Evolutionary conservation across 1,140 invertebrate genomes (phyloP).

Genomic region (Sipha flava): DNA sequence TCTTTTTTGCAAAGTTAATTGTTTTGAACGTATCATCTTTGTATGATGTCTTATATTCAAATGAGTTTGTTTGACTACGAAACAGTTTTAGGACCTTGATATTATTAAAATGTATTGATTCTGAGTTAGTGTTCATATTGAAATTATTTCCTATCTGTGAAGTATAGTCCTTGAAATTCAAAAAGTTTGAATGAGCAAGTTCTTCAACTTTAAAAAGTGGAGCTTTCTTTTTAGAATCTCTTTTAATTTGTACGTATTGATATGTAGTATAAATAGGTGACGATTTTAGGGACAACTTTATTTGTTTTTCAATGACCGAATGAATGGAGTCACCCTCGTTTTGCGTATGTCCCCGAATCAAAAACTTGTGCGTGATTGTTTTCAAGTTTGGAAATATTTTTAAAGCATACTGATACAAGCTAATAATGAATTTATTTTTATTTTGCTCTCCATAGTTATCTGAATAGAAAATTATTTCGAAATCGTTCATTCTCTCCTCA

Average conservation of each 20-base stretch:
- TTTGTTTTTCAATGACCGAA: conserved; percentile 40
- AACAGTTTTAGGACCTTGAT: too few species aligned
- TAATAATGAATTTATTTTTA: background rate
- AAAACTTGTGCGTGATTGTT: conserved; percentile 44
- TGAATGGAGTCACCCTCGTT: conserved; percentile 45
- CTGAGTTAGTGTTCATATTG: conserved; percentile 6
- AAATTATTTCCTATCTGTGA: conserved; percentile 1
- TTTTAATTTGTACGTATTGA: too few species aligned
- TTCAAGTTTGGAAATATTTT: conserved; percentile 24
- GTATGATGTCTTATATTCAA: too few species aligned
- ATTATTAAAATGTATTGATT: too few species aligned
- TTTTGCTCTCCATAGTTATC: too few species aligned
- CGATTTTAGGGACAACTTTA: conserved; percentile 40
- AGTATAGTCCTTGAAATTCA: background rate
- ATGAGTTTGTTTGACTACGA: too few species aligned
- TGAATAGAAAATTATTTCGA: background rate
- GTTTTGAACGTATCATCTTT: too few species aligned
- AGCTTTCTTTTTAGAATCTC: background rate
- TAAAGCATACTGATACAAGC: background rate
- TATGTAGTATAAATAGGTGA: conserved; percentile 41
- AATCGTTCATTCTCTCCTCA: background rate
- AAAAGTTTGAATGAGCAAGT: conserved; percentile 18
- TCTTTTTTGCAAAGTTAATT: too few species aligned
- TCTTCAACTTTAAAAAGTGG: background rate
- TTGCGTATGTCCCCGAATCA: conserved; percentile 45